Evolutionary conservation across 1,140 invertebrate species (phyloP), one percentile per base, ranked within the genome.

Genomic region (Drosophila albomicans): DNA sequence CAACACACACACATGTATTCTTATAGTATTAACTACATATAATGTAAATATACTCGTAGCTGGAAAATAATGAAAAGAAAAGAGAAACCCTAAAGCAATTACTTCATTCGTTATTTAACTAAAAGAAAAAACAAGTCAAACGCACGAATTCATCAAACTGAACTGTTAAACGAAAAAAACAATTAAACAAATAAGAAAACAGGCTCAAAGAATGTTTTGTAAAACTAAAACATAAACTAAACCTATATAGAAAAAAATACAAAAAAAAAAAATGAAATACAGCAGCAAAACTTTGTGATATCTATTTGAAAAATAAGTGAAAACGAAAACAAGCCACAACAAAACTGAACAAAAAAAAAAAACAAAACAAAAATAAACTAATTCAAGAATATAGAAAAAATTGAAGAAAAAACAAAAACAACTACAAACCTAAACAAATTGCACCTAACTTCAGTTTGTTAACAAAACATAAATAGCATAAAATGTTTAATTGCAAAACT

Each of bases 291-390:
- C 73, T 81, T 91, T 85, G 86, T 88, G 86, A 90, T 91, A 91
- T 91, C 79, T 87, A 91, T 91, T 91, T 91, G 82, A 87, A 91
- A 82, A 91, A 91, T 87, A 90, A 82, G 75, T 81, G 75, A 85
- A 89, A 89, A 79, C 64, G 59, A 69, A 75, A 78, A 56, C 58
- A 65, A 79, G 72, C 20, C 54, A 2, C n/a, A 64, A 49, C 45
- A 62, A 20, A 52, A 64, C 48, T 51, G 16, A 64, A 38, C 35
- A 38, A 15, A 64, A 64, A 62, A 64, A 49, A 28, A 62, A 20
- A 52, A 64, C 32, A 41, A 11, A 64, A 38, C 35, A 38, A 15
- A 64, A 64, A 62, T 43, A 67, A 67, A 52, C 35, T 74, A 81
- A 79, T 76, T 71, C 57, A 67, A 68, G 59, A 25, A 73, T 71